Percentiles rank a stretch among this genome's conserved stretches.
phyloP scores from a whole-genome alignment of 2,113 vertebrate genomes.

The Scopus umbretta region DNA sequence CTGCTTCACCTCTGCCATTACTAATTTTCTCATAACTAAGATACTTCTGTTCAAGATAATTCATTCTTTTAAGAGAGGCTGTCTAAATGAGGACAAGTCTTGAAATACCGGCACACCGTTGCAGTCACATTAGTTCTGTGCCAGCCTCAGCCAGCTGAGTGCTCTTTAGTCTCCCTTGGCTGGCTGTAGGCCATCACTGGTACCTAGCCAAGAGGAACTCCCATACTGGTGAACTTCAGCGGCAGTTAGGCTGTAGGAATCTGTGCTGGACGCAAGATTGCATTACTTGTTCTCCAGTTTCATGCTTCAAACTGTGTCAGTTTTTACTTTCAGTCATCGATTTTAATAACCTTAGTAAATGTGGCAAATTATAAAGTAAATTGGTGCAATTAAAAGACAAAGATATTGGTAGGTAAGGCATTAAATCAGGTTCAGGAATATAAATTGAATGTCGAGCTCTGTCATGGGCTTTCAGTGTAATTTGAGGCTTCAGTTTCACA shows the following conservation, averaged over 20 bases:
- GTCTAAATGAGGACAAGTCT: not conserved
- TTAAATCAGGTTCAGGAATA: not conserved
- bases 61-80: not conserved
- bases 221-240: not conserved
- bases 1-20: not conserved
- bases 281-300: not conserved
- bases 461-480: not conserved
- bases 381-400: not conserved
- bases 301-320: not conserved
- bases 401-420: not conserved
- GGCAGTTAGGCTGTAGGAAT: not conserved
- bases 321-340: not conserved
- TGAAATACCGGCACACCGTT: not conserved
- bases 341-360: not conserved
- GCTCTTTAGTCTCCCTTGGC: not conserved
- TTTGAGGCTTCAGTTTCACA: not conserved
- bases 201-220: not conserved
- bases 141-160: not conserved
- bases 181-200: not conserved
- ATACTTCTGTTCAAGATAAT: not conserved
- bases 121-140: not conserved
- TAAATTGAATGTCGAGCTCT: not conserved
- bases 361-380: not conserved
- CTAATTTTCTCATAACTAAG: not conserved
- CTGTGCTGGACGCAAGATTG: not conserved